Base-by-base conservation (phyloP, 2,113 vertebrate genomes). In the Marmota monax region DNA sequence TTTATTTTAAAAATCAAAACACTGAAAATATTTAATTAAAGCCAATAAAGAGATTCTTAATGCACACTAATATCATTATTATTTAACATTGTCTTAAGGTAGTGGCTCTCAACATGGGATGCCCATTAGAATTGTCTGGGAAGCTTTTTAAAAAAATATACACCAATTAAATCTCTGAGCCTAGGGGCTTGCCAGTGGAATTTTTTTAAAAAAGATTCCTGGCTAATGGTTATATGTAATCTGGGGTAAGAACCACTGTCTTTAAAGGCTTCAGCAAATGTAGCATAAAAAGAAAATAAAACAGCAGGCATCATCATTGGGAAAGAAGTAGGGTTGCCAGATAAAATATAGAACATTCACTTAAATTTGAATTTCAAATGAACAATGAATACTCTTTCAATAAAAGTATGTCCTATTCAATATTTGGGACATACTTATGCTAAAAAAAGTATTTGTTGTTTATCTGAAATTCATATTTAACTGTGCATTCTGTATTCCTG, bases 1-100 rank as follows among this genome's bases (percentile, higher is more conserved):
- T 92, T 95, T 92, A 74, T 73, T 67, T 84, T 67, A 67, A 65
- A 92, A 84, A 69, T 63, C 53, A 92, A 94, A 95, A 88, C 79
- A 32, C 48, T 79, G 56, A 69, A 94, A 91, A 74, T 37, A 74
- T 76, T 89, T 94, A 25, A 94, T 91, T 73, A 82, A 76, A 82
- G 70, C 70, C 84, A 76, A 84, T 53, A 42, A 51, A 76, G 61
- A 39, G 37, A 94, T 77, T 90, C 22, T 34, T 63, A 42, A 84
- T 70, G 34, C 25, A 61, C 25, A n/a, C 25, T 58, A 37, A 76
- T 48, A 72, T 80, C 25, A 63, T 82, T 69, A 87, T 84, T 90
- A 88, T 53, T 92, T 94, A 90, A 88, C 53, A 51, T 4, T 84
- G 76, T 87, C 72, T 92, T 89, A 77, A 78, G 61, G 45, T 5